Base-by-base conservation (phyloP, 2,113 vertebrate genomes). In the Pituophis catenifer region DNA sequence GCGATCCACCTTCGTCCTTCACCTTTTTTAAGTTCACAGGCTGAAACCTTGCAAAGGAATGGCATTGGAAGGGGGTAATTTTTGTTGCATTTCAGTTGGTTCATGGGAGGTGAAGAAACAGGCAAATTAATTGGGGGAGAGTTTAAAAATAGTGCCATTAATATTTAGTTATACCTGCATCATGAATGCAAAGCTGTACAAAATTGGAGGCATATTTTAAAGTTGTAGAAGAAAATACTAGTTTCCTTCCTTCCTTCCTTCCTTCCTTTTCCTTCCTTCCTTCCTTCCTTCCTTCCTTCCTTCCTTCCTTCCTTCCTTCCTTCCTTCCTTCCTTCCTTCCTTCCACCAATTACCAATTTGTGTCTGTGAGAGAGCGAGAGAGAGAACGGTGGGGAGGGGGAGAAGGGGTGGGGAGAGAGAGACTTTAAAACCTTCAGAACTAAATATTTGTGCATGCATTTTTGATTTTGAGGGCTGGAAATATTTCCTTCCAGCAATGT, bases 1-100 rank as follows among this genome's bases (percentile, higher is more conserved):
- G 93, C 54, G 75, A 52, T 92, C 87, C 94, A 33, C 65, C 85
- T 33, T 29, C 1, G 57, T 95, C 91, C 89, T 19, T 54, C 48
- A 89, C 44, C 86, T 75, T 89, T 70, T 91, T 26, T 24, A 19
- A 0, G 87, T 13, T 90, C 44, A 1, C 0, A 0, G 3, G 52
- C 88, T 50, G 3, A 0, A 65, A 91, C 11, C 24, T 62, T 65
- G 65, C 54, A 0, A 57, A 0, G 5, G 59, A 94, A 94, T 57
- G 0, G 89, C 23, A 38, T 91, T 0, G 1, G 0, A 91, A 0
- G 48, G 81, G 24, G 57, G 48, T 89, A n/a, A 19, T 86, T 87
- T 86, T 93, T 90, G 75, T 90, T 90, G 89, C 26, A 44, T n/a
- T 90, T 48, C 24, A 55, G 19, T 44, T 21, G 11, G 4, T 65